These are phyloP conservation scores for Psittacula cyanocephala DNA, from an alignment of 2,113 vertebrate species.

Conservation along the genomic window DNA sequence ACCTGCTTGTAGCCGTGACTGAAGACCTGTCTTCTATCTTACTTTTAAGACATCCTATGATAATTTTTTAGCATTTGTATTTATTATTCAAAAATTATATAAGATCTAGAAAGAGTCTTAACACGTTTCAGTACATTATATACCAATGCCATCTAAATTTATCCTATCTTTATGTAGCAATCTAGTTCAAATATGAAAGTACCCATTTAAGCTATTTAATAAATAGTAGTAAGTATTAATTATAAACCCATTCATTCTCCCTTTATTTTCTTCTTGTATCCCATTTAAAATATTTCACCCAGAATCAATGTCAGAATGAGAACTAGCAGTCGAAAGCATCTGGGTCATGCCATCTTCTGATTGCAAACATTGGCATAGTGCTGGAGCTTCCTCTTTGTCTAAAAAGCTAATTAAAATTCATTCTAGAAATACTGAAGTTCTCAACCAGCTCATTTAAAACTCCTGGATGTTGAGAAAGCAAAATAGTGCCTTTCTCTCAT, in stretches of 20 bases:
- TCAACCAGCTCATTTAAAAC: not conserved
- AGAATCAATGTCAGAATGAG: not conserved
- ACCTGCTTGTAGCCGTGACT: not conserved
- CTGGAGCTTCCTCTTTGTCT: not conserved
- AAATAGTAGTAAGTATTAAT: constrained; percentile 3
- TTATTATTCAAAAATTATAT: not conserved
- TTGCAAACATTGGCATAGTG: not conserved
- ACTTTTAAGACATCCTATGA: not conserved
- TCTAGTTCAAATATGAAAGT: not conserved
- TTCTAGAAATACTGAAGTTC: not conserved
- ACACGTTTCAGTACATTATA: not conserved
- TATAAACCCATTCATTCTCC: constrained; percentile 1
- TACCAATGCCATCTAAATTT: not conserved
- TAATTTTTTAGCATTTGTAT: not conserved
- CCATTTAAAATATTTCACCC: not conserved
- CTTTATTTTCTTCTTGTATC: not conserved
- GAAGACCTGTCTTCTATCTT: not conserved
- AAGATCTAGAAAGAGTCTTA: not conserved
- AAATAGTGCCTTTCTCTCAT: not conserved
- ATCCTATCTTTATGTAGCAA: not conserved
- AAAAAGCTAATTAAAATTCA: not conserved
- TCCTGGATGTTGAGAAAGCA: not conserved
- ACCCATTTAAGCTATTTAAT: not conserved
- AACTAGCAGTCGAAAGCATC: not conserved
- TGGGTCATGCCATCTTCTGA: not conserved